Percentiles rank a stretch among this genome's conserved stretches.
These are phyloP conservation scores for Halyomorpha halys DNA, from an alignment of 1,140 invertebrate genomes.

Conservation along the genomic window DNA sequence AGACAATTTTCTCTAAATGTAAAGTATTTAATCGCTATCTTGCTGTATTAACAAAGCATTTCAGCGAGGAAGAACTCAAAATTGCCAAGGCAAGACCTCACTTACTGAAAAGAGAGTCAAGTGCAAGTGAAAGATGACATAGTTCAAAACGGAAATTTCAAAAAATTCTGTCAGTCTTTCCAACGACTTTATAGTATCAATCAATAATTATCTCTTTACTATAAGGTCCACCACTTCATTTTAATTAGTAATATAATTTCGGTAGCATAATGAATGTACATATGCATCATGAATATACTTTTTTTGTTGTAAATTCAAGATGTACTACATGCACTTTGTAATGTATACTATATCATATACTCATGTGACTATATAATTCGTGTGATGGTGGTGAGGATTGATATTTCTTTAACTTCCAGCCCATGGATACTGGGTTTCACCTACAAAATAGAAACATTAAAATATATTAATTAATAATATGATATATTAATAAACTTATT, in stretches of 20 bases:
- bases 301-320: neutral
- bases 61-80: conserved; percentile 5
- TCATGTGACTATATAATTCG: conserved; percentile 5
- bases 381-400: conserved; percentile 11
- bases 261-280: neutral
- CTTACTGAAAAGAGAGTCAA: neutral
- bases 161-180: conserved; percentile 14
- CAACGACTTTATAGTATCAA: neutral
- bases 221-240: conserved; percentile 3
- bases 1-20: conserved; percentile 10
- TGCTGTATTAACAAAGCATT: neutral
- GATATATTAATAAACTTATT: no score
- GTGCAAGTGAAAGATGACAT: conserved; percentile 3
- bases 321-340: neutral
- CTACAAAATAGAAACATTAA: neutral
- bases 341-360: conserved; percentile 9
- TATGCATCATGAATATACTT: conserved; percentile 3
- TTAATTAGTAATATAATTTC: neutral
- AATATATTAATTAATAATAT: neutral
- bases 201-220: neutral
- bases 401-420: conserved; percentile 15
- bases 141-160: conserved; percentile 3
- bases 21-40: neutral
- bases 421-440: conserved; percentile 3
- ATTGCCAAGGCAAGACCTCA: conserved; percentile 16